Conservation (phyloP, 2,888 invertebrate species). For the Campoplex nolae region DNA sequence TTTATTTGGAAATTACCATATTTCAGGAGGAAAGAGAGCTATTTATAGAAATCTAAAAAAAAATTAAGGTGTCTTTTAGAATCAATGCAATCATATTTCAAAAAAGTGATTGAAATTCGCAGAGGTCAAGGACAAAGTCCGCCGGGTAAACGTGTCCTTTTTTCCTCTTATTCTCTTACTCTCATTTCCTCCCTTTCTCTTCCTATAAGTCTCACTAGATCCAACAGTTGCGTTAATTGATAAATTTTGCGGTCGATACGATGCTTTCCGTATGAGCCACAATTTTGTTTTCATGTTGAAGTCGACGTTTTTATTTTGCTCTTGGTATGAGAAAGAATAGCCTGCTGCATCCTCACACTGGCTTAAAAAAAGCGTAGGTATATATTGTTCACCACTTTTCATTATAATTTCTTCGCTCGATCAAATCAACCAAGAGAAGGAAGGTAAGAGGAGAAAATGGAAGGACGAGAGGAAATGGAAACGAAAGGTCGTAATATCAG, state of each 20-base stretch:
- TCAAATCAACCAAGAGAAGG: conserved; percentile 38
- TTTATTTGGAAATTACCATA: neutral
- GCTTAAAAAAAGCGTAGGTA: conserved; percentile 16
- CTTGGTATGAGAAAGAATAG: conserved; percentile 37
- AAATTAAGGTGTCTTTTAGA: too few species aligned
- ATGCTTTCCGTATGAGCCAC: conserved; percentile 45
- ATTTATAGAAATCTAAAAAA: too few species aligned
- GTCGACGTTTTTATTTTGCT: conserved; percentile 6
- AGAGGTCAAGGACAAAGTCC: too few species aligned
- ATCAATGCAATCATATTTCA: too few species aligned
- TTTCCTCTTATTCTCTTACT: neutral
- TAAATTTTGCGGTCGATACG: conserved; percentile 65
- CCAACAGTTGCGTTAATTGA: conserved; percentile 59
- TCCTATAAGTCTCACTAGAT: conserved; percentile 27
- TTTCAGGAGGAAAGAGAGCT: conserved; percentile 67
- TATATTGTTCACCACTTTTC: conserved; percentile 10
- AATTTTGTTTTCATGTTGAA: conserved; percentile 38
- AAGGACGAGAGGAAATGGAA: conserved; percentile 29
- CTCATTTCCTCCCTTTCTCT: neutral
- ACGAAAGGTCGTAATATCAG: conserved; percentile 45
- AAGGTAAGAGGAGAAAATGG: conserved; percentile 31
- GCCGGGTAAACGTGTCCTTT: neutral
- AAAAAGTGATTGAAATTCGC: too few species aligned
- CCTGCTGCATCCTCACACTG: neutral
- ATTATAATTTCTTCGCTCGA: conserved; percentile 48